These are phyloP conservation scores for Dromiciops gliroides DNA, from an alignment of 2,113 vertebrate genomes.

Conservation along the genomic window DNA sequence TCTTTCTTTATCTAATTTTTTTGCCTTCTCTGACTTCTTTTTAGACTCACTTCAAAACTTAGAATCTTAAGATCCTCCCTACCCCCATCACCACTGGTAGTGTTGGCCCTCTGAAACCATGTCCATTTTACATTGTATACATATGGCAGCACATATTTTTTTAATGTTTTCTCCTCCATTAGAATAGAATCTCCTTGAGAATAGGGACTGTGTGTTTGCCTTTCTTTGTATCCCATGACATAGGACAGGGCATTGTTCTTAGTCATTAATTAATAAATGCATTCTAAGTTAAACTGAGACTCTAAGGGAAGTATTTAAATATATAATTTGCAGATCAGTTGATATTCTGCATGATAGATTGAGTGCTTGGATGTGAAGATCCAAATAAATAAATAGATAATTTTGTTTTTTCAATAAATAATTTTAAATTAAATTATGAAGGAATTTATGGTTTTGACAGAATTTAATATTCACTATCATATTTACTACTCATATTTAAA, in stretches of 20 bases:
- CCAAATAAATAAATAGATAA: background rate
- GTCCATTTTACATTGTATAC: background rate
- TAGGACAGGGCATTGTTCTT: background rate
- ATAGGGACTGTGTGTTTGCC: background rate
- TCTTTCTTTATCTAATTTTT: background rate
- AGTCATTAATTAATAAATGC: no score
- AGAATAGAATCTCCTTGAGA: background rate
- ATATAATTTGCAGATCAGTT: background rate
- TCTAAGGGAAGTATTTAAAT: background rate
- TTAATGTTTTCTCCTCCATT: background rate
- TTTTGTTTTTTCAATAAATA: background rate
- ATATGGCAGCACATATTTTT: background rate
- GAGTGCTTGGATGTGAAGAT: background rate
- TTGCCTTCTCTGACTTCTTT: background rate
- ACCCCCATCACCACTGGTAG: no score
- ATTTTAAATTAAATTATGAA: background rate
- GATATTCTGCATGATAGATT: background rate
- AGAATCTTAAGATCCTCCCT: background rate
- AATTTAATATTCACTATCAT: background rate
- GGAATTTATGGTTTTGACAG: background rate
- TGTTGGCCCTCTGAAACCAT: background rate
- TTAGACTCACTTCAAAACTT: background rate
- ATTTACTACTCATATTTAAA: background rate
- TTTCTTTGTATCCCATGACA: background rate
- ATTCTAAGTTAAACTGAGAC: background rate